phyloP scores from a whole-genome alignment of 2,888 invertebrate genomes.

The Glyphotaelius pellucidus region DNA sequence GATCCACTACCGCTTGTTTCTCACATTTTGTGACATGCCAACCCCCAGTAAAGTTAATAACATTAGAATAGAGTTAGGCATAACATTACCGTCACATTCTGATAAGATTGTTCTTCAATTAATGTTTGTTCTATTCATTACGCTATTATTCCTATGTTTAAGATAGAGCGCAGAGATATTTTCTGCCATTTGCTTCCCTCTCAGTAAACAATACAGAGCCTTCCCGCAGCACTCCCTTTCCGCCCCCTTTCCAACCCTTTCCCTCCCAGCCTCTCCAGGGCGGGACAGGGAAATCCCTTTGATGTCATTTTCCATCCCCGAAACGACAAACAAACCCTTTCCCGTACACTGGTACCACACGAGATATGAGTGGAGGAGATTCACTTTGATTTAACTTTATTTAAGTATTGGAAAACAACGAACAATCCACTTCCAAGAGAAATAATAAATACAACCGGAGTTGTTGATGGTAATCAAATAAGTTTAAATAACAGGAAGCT shows the following conservation, averaged over 20 bases:
- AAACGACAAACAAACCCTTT: constrained; percentile 23
- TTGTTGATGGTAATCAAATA: neutral
- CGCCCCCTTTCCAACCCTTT: neutral
- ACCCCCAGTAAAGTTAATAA: neutral
- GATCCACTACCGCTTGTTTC: too few species aligned
- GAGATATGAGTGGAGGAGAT: neutral
- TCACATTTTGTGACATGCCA: neutral
- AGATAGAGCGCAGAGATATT: neutral
- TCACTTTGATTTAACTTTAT: neutral
- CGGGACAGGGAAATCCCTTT: constrained; percentile 35
- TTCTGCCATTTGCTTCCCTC: constrained; percentile 15
- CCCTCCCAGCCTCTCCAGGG: neutral
- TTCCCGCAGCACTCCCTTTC: neutral
- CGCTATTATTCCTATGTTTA: neutral
- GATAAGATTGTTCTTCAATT: neutral
- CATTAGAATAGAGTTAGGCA: neutral
- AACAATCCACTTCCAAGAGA: neutral
- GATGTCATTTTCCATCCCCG: constrained; percentile 47
- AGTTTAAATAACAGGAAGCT: neutral
- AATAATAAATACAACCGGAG: neutral
- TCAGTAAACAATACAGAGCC: constrained; percentile 35
- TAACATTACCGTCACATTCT: neutral
- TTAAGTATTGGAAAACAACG: neutral
- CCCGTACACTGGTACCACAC: neutral
- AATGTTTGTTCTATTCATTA: constrained; percentile 9